phyloP scores from a whole-genome alignment of 1,140 invertebrate genomes.

The Hetaerina americana region DNA sequence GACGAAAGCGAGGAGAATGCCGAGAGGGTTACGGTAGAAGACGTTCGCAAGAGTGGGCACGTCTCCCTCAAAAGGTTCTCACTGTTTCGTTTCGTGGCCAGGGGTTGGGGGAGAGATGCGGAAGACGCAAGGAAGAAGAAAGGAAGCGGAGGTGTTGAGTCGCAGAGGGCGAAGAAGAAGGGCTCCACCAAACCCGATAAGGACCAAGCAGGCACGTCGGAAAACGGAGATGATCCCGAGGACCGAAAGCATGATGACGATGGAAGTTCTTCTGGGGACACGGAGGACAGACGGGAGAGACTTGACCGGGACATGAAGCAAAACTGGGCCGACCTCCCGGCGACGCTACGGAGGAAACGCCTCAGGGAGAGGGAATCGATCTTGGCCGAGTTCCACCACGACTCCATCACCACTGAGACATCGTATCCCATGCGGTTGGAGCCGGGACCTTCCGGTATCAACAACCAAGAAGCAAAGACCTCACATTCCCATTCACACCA shows the following conservation, averaged over 20 bases:
- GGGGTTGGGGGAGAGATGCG: neutral
- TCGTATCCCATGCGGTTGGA: neutral
- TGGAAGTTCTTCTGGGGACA: neutral
- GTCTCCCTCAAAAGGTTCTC: neutral
- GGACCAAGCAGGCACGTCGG: slow-evolving; percentile 2
- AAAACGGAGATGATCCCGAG: slow-evolving; percentile 16
- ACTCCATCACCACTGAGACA: neutral
- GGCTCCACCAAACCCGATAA: neutral
- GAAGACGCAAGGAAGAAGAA: neutral
- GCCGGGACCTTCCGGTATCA: neutral
- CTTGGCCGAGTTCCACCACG: slow-evolving; percentile 4
- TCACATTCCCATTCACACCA: neutral
- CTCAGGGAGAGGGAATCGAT: slow-evolving; percentile 2
- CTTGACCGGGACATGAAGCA: slow-evolving; percentile 11
- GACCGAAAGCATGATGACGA: slow-evolving; percentile 12
- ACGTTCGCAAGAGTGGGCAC: neutral
- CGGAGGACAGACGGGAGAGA: neutral
- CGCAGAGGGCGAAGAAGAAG: slow-evolving; percentile 5
- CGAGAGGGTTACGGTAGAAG: neutral
- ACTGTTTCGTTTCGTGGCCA: neutral
- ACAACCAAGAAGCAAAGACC: neutral
- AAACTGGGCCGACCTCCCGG: slow-evolving; percentile 34
- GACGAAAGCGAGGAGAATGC: neutral
- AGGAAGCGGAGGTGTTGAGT: too few species aligned
- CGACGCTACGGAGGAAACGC: slow-evolving; percentile 24